Percentiles rank a stretch among this genome's conserved stretches.
Evolutionary conservation across 2,797 vertebrate species (phyloP).

Genomic region (Streptopelia turtur): DNA sequence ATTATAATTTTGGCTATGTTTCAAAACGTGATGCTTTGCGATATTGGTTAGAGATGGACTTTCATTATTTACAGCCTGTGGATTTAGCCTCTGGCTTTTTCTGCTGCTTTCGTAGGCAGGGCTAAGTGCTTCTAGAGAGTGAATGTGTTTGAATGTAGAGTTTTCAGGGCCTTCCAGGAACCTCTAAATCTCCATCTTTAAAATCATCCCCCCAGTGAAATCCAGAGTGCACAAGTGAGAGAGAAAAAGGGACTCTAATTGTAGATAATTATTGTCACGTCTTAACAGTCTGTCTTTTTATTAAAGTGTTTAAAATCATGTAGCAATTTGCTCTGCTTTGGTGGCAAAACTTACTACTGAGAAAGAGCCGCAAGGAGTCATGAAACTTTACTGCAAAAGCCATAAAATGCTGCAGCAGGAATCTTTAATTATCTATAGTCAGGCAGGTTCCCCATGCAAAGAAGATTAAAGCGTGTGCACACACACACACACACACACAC

Average conservation of each 20-base stretch:
- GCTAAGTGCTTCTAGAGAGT: neutral
- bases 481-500: accelerated
- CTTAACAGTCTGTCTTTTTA: slow-evolving; percentile 9
- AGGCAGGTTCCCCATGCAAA: neutral
- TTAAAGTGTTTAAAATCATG: neutral
- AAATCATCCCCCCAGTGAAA: neutral
- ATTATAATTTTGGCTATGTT: slow-evolving; percentile 35
- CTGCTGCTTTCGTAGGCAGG: neutral
- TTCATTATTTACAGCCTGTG: neutral
- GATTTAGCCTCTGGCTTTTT: slow-evolving; percentile 12
- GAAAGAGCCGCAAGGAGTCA: neutral
- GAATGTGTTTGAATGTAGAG: neutral
- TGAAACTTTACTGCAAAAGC: neutral
- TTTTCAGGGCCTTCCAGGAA: slow-evolving; percentile 12
- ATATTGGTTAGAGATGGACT: slow-evolving; percentile 2
- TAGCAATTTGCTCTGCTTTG: slow-evolving; percentile 4
- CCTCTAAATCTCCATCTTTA: neutral
- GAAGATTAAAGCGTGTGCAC: neutral
- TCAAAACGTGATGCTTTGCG: slow-evolving; percentile 30
- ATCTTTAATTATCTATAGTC: slow-evolving; percentile 4
- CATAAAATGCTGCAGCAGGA: slow-evolving; percentile 10
- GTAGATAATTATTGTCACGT: neutral
- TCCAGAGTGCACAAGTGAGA: neutral
- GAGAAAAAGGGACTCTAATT: neutral
- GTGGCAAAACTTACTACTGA: neutral